Base-by-base conservation (phyloP, 2,797 vertebrate genomes). In the Micrastur ruficollis region DNA sequence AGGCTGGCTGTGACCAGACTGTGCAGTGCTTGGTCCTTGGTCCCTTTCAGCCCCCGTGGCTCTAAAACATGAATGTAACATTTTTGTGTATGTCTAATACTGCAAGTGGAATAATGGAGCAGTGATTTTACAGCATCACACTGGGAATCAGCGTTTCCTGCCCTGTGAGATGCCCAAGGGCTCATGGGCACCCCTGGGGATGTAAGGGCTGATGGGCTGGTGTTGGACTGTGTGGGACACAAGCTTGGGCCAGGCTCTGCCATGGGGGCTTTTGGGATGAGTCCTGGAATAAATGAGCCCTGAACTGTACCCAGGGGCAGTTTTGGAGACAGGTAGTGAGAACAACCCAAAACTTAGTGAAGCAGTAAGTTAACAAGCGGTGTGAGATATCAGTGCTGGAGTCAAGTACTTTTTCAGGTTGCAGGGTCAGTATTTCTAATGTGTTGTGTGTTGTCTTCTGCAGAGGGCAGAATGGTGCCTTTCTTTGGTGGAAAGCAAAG, bases 201-300 rank as follows among this genome's bases (percentile, higher is more conserved):
- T 31, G 34, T 14, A 32, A 34, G 32, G 27, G n/a, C 26, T 46
- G 25, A 20, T 8, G 25, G 12, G 20, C 2, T 67, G 44, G 27
- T 0, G 0, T 11, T 42, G 32, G n/a, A 49, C 8, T 36, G 21
- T 36, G 52, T 34, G 65, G 10, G 10, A 79, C 12, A 8, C 66
- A 62, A 20, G 17, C 11, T 44, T 76, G 21, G 31, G 26, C 5
- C 32, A 75, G 40, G 11, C 12, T 76, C 5, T 68, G 26, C 40
- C 42, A 17, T 1, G 0, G 11, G 8, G 23, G 16, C 21, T 74
- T 90, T 88, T 36, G 36, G 19, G 22, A 12, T 63, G 15, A 81
- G 14, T 58, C 36, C 2, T 5, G n/a, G 11, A 79, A 56, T 56
- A 52, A 92, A 67, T 0, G 0, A 70, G 34, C 49, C 27, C 29